Evolutionary conservation across 2,113 vertebrate genomes (phyloP), one percentile per base, ranked within the genome.

Genomic region (Sapayoa aenigma): DNA sequence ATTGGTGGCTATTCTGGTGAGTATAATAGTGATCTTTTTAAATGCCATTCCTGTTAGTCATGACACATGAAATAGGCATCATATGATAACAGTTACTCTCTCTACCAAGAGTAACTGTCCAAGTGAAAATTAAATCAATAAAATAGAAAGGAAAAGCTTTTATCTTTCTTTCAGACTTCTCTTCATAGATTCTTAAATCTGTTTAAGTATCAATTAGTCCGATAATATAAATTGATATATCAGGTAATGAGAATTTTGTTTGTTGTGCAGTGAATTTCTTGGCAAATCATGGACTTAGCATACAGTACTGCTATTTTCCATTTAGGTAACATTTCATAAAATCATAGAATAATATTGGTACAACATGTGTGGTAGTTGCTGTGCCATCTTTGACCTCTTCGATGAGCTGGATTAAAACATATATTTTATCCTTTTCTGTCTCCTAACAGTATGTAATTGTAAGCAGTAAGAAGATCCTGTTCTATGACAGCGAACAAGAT

Each of bases 391-490:
- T 90, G 55, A 53, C 37, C 37, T 77, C 30, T 82, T 12, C 24
- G 52, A 47, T 39, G 33, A 90, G 20, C 30, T 37, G 67, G 86
- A 88, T 76, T 96, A 88, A 91, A 94, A 81, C 1, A 8, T 58
- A 4, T 39, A 5, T 72, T 86, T 90, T 65, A 77, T 91, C 10
- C 33, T 90, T 67, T 79, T 78, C 60, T 97, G 12, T 84, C 60
- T 95, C 69, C 95, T 96, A 93, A 96, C 96, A 99, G 99, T 99
- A 99, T 68, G 99, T 99, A 41, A 98, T 99, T 44, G 99, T 99
- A 77, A 99, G 99, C 98, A 99, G 99, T 97, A 99, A 99, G 98
- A 99, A 99, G 98, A 99, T 99, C 93, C 98, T 99, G 67, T 99
- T 99, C 98, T 99, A 99, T 96, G 99, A 99, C 98, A 99, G 98